Evolutionary conservation across 2,113 vertebrate species (phyloP).

Genomic region (Lepus europaeus): DNA sequence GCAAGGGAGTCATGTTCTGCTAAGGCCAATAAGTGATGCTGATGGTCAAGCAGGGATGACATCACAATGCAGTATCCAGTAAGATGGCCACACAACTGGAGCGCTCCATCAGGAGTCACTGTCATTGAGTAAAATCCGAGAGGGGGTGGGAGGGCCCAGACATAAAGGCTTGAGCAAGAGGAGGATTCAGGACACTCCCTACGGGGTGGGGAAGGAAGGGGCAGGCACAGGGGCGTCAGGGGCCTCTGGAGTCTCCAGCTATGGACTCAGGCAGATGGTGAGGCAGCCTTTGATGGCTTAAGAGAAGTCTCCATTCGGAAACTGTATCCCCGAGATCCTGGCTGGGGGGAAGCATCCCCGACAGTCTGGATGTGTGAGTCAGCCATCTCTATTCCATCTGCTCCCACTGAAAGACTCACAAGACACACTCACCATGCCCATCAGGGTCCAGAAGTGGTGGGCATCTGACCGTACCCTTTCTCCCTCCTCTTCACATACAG

Average conservation of each 20-base stretch:
- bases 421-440: not conserved
- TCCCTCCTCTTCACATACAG: not conserved
- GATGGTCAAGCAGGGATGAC: slow-evolving; percentile 5
- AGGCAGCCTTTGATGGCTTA: not conserved
- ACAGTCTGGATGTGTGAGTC: not conserved
- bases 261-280: not conserved
- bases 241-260: not conserved
- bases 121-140: not conserved
- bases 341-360: not conserved
- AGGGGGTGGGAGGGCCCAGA: not conserved
- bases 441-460: not conserved
- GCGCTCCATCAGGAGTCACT: not conserved
- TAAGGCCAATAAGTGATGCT: not conserved
- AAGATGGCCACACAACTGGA: not conserved
- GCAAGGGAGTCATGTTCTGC: not conserved
- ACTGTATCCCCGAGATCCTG: not conserved
- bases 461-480: not conserved
- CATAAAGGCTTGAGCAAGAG: not conserved
- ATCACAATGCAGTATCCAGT: not conserved
- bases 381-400: not conserved
- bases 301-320: not conserved
- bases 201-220: not conserved
- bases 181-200: not conserved
- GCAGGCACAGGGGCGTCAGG: fast-evolving
- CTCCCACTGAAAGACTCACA: not conserved